Evolutionary conservation across 2,113 vertebrate genomes (phyloP).

Genomic region (Chloropsis hardwickii): DNA sequence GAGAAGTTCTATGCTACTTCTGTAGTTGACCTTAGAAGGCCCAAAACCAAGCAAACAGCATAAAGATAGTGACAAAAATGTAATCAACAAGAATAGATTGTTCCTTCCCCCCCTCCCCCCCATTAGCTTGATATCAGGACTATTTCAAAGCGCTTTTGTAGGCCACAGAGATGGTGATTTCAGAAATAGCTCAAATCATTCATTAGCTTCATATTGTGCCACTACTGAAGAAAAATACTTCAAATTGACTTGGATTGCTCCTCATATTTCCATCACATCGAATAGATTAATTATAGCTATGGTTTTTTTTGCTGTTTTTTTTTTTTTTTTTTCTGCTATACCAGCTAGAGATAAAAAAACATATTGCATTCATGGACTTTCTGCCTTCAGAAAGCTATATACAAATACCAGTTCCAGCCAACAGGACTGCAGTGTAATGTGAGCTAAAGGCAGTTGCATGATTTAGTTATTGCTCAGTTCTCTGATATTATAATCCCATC

Average conservation of each 20-base stretch:
- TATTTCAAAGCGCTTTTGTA: background rate
- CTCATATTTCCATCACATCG: background rate
- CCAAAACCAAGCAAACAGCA: background rate
- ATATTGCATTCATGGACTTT: background rate
- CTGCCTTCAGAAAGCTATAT: background rate
- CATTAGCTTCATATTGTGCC: slow-evolving; percentile 1
- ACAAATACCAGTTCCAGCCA: background rate
- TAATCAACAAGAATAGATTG: background rate
- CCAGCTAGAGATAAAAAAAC: background rate
- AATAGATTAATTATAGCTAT: slow-evolving; percentile 39
- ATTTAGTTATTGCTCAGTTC: background rate
- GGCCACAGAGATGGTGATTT: background rate
- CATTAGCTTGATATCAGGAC: background rate
- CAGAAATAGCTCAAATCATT: slow-evolving; percentile 11
- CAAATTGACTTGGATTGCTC: background rate
- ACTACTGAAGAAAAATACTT: background rate
- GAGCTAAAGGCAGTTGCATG: background rate
- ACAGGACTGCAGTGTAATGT: background rate
- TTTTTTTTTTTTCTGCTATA: background rate
- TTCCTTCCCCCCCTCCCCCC: fast-evolving
- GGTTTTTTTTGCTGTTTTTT: background rate
- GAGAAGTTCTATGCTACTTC: background rate
- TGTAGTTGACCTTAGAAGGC: background rate
- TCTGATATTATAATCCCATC: background rate
- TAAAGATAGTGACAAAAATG: background rate